Evolutionary conservation across 2,888 invertebrate species (phyloP), one percentile per base, ranked within the genome.

Genomic region (Pachliopta kotzebuea): DNA sequence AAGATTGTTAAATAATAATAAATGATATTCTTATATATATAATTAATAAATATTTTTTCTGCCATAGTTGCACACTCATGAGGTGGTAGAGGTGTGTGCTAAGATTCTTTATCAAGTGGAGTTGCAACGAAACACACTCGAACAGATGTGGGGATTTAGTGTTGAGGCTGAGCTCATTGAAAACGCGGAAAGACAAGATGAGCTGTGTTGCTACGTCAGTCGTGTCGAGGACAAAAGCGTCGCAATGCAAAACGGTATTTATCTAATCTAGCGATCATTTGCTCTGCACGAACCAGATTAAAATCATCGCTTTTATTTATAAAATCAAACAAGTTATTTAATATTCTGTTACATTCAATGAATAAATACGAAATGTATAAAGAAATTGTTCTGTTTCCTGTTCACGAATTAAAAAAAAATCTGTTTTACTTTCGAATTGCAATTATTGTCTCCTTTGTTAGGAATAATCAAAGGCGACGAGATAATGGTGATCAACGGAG

Each of bases 401-500:
- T 45, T 45, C 45, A n/a, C n/a, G 18, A 6, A n/a, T 45, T 11
- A n/a, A 54, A 68, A 69, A 64, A 66, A 68, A 61, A 62, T 56
- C 54, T 58, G 60, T 63, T 56, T 58, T 57, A 63, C 59, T 29
- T 67, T 65, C 56, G 53, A 65, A 65, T 68, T 67, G 65, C 68
- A 67, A 68, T 68, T 65, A 69, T 65, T 67, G 66, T 66, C 62
- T 68, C 82, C 81, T 85, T 80, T 84, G 78, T 80, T 92, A 98
- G 98, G 98, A 82, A 96, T 99, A 85, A 97, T 98, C 89, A 97
- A 98, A 93, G 96, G 98, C 79, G 99, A 99, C 92, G 99, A 99
- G 93, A 98, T 99, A 88, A 97, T 99, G 96, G 98, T 99, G 87
- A 98, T 99, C 92, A 99, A 99, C 93, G 98, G 98, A 72, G 98